phyloP scores from a whole-genome alignment of 92 coral and sea anemone species.

The Porites rus region DNA sequence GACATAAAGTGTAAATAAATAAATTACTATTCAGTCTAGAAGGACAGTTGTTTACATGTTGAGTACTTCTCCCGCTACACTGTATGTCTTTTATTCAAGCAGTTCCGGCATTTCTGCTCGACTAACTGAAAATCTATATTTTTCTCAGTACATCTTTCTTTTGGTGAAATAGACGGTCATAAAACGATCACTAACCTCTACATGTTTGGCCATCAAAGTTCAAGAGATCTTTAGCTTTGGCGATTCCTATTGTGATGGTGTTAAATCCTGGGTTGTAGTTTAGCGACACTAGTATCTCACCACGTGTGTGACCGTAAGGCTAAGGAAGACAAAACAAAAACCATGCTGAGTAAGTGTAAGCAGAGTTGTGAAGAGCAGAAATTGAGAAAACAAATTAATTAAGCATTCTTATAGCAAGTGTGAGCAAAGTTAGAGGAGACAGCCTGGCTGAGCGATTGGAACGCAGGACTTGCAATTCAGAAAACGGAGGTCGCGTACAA shows the following conservation, averaged over 20 bases:
- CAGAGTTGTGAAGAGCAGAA: not conserved
- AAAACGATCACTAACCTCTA: constrained; percentile 43
- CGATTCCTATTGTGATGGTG: constrained; percentile 46
- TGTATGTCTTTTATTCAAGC: too few species aligned
- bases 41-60: too few species aligned
- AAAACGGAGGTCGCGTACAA: too few species aligned
- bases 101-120: not conserved
- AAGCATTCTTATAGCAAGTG: not conserved
- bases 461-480: too few species aligned
- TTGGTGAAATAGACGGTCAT: too few species aligned
- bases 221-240: constrained; percentile 58
- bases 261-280: constrained; percentile 38
- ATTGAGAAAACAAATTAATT: not conserved
- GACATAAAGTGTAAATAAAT: too few species aligned
- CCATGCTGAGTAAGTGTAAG: not conserved
- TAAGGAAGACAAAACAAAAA: constrained; percentile 11
- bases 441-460: not conserved
- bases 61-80: too few species aligned
- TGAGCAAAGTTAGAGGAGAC: not conserved
- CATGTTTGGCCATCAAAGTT: constrained; percentile 52
- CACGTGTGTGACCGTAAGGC: constrained; percentile 78
- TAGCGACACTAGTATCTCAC: constrained; percentile 61
- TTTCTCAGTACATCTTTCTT: not conserved
- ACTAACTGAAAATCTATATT: not conserved
- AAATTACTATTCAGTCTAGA: too few species aligned